A percentile compares a stretch with the other conserved stretches of the same genome.
Evolutionary conservation across 2,797 vertebrate genomes (phyloP).

Genomic region (Brachyalestes nurse): DNA sequence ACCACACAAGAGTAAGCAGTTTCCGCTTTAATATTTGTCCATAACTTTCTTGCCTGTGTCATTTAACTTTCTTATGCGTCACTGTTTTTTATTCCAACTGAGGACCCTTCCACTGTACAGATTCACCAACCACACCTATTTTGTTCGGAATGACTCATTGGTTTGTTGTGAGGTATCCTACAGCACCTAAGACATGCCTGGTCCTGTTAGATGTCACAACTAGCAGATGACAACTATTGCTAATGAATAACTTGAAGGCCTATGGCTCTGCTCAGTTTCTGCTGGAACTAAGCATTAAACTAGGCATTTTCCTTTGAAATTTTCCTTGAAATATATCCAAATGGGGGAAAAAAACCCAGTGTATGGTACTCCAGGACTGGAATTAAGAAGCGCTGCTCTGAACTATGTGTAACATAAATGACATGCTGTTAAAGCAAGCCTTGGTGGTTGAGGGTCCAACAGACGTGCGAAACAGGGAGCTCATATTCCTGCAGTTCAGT

Average conservation of each 20-base stretch:
- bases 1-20: conserved; percentile 82
- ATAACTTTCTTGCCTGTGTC: not conserved
- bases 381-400: conserved; percentile 5
- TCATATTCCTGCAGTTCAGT: conserved; percentile 95
- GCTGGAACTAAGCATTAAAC: not conserved
- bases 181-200: conserved; percentile 13
- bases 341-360: no score
- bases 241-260: not conserved
- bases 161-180: not conserved
- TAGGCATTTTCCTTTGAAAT: no score
- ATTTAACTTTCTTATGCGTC: not conserved
- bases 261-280: not conserved
- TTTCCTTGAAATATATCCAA: no score
- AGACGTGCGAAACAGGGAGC: conserved; percentile 89
- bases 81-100: not conserved
- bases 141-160: conserved; percentile 8
- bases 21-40: not conserved
- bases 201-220: conserved; percentile 24
- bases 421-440: conserved; percentile 79
- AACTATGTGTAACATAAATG: conserved; percentile 21
- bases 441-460: conserved; percentile 90
- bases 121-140: conserved; percentile 6
- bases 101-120: not conserved
- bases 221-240: not conserved
- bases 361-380: not conserved